Base-by-base conservation (phyloP, 2,113 vertebrate genomes). In the Edolisoma coerulescens region DNA sequence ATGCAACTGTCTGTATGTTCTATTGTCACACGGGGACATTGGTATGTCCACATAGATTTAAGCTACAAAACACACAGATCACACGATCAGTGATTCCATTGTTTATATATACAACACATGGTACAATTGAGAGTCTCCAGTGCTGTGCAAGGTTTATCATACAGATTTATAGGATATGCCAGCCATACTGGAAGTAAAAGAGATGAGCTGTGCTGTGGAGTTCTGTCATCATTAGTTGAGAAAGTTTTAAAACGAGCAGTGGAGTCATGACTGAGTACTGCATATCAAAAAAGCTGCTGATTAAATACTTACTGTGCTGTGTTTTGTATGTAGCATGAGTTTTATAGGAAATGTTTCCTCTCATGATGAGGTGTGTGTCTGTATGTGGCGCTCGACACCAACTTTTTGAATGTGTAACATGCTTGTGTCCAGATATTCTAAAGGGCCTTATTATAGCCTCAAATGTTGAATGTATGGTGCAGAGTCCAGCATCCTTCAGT, bases 161-260 rank as follows among this genome's bases (percentile, higher is more conserved):
- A 22, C 16, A 83, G 28, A 28, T 59, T 50, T 39, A 27, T 22
- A 69, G 33, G 10, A 27, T 78, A 59, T 89, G 14, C 27, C 63
- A 87, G 30, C 17, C 32, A 8, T 80, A 42, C 18, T 10, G 4
- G 21, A 53, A 92, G n/a, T 65, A 49, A 28, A 76, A 47, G 56
- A 44, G 32, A 57, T 77, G 42, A 74, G 26, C 44, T 87, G 27
- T 73, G 32, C 41, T 69, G 13, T 4, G 2, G 24, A 73, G 23
- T 67, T 88, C 54, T 80, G 50, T 57, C 45, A 42, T 78, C 61
- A 16, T 50, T 24, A 50, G 10, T 16, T 65, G 53, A 69, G 37
- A 27, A 67, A n/a, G 3, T 45, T 85, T 91, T 87, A 42, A 60
- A 50, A 76, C 0, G 0, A 73, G 59, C 0, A 0, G 7, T 57